Conservation (phyloP, 2,113 vertebrate species). For the Hiodon alosoides region DNA sequence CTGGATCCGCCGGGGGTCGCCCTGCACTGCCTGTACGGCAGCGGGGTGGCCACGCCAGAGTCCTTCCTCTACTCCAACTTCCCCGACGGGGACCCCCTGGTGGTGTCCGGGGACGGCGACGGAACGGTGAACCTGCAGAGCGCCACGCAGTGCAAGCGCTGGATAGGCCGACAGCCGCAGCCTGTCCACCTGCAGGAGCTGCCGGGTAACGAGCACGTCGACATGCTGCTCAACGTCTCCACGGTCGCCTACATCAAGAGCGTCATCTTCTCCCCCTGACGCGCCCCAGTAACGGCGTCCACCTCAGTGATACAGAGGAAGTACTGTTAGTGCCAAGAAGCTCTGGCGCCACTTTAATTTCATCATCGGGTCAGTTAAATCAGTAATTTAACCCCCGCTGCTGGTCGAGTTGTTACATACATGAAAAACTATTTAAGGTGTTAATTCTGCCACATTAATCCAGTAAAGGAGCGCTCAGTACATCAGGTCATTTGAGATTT, state of each 20-base stretch:
- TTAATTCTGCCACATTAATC: not conserved
- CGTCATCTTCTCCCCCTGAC: slow-evolving; percentile 69
- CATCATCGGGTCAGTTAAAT: not conserved
- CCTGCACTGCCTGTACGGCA: slow-evolving; percentile 86
- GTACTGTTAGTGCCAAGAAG: not conserved
- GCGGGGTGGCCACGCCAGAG: slow-evolving; percentile 68
- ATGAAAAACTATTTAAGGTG: too few relatives aligned
- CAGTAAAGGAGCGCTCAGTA: not conserved
- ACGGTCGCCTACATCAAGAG: slow-evolving; percentile 82
- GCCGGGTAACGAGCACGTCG: slow-evolving; percentile 79
- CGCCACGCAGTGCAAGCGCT: slow-evolving; percentile 73
- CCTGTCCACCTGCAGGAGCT: slow-evolving; percentile 70
- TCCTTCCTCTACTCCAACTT: slow-evolving; percentile 77
- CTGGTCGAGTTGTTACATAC: not conserved
- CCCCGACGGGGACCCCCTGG: slow-evolving; percentile 81
- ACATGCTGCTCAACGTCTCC: slow-evolving; percentile 78
- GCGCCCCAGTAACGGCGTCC: not conserved
- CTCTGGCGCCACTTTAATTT: not conserved
- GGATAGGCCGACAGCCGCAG: slow-evolving; percentile 69
- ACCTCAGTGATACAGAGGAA: not conserved
- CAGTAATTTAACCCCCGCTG: not conserved
- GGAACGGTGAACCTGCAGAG: slow-evolving; percentile 91
- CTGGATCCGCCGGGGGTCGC: slow-evolving; percentile 72
- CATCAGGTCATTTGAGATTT: not conserved
- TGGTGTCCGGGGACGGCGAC: slow-evolving; percentile 72